phyloP scores from a whole-genome alignment of 2,113 vertebrate genomes.

The Erythrocercus mccallii region DNA sequence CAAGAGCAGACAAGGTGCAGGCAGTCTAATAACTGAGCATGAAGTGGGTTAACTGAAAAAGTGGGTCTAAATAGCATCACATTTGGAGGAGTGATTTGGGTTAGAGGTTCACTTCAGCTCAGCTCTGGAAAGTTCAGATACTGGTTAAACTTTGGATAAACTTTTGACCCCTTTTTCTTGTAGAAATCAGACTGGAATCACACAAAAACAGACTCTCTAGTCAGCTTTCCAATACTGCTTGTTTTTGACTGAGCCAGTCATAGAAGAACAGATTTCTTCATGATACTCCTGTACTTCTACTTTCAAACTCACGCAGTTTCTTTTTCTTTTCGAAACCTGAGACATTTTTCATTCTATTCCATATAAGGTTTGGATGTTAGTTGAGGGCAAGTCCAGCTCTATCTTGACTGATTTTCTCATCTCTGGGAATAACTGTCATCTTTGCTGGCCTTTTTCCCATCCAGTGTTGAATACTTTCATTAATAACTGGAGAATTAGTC shows the following conservation, averaged over 20 bases:
- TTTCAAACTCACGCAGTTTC: background rate
- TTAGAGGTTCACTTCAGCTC: slow-evolving; percentile 41
- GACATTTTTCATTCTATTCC: background rate
- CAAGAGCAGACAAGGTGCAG: background rate
- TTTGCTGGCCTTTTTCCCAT: background rate
- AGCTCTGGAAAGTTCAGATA: slow-evolving; percentile 34
- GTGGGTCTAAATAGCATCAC: background rate
- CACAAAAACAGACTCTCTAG: slow-evolving; percentile 45
- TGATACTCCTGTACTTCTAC: background rate
- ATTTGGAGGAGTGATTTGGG: slow-evolving; percentile 43
- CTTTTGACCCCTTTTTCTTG: slow-evolving; percentile 46
- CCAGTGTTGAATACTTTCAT: slow-evolving; percentile 5
- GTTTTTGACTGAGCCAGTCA: slow-evolving; percentile 40
- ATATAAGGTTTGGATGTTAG: background rate
- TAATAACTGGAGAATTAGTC: slow-evolving; percentile 9
- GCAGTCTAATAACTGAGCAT: background rate
- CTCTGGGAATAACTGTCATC: background rate
- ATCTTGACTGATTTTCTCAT: background rate
- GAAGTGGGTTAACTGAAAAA: slow-evolving; percentile 24
- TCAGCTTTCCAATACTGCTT: slow-evolving; percentile 33
- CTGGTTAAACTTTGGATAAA: slow-evolving; percentile 58
- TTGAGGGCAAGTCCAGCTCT: background rate
- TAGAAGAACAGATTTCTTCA: slow-evolving; percentile 32
- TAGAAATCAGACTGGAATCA: slow-evolving; percentile 22
- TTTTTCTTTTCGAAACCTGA: slow-evolving; percentile 17